phyloP scores from a whole-genome alignment of 2,797 vertebrate species.

The Dryobates pubescens region DNA sequence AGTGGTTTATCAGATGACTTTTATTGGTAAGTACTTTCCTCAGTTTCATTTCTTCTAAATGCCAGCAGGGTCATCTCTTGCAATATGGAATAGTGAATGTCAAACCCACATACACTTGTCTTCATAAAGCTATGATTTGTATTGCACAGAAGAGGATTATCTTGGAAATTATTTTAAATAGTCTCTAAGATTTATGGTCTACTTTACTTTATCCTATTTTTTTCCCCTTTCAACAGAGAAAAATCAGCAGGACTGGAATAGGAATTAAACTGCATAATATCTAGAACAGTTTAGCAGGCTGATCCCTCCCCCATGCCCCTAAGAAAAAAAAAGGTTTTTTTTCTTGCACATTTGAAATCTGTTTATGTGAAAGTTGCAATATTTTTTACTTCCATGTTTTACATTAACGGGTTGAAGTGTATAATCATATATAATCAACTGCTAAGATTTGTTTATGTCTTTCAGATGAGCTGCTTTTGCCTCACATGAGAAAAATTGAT shows the following conservation, averaged over 20 bases:
- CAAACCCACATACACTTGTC: neutral
- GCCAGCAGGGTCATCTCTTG: neutral
- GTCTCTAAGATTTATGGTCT: neutral
- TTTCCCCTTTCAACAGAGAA: neutral
- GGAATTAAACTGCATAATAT: neutral
- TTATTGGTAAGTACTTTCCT: neutral
- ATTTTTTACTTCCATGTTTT: neutral
- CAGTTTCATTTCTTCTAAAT: neutral
- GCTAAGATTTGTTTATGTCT: slow-evolving; percentile 32
- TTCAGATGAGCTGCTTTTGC: slow-evolving; percentile 93
- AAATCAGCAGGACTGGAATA: neutral
- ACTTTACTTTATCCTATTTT: neutral
- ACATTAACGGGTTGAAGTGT: neutral
- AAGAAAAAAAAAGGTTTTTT: neutral
- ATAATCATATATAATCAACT: neutral
- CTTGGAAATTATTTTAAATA: neutral
- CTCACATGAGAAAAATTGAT: slow-evolving; percentile 96
- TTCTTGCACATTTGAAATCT: neutral
- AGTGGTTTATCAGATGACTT: neutral
- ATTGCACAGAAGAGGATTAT: neutral
- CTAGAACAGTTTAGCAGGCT: neutral
- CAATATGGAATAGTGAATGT: neutral
- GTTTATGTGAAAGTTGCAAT: neutral
- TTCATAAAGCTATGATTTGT: neutral
- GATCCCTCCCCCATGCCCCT: neutral